phyloP scores from a whole-genome alignment of 2,797 vertebrate genomes.

The Bothrops alternatus region DNA sequence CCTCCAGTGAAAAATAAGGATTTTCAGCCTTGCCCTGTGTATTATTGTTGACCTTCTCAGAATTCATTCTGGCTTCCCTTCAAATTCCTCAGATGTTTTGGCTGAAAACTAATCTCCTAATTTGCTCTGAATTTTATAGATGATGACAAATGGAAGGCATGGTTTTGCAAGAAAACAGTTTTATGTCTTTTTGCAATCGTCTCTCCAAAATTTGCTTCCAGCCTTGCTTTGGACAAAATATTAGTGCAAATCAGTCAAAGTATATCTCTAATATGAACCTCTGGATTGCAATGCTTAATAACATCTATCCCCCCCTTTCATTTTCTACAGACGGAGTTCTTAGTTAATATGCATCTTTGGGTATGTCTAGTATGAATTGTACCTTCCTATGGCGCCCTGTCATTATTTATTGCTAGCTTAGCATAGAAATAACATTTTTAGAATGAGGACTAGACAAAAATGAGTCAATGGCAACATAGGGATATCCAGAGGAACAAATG shows the following conservation, averaged over 20 bases:
- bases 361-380: constrained; percentile 57
- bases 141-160: not conserved
- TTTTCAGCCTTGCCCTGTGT: not conserved
- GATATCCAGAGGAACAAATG: constrained; percentile 24
- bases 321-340: not conserved
- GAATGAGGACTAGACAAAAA: constrained; percentile 48
- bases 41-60: not conserved
- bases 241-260: not conserved
- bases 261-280: not conserved
- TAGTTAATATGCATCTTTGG: constrained; percentile 55
- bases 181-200: not conserved
- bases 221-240: not conserved
- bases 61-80: not conserved
- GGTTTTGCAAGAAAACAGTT: not conserved
- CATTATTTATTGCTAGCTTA: constrained; percentile 54
- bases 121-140: not conserved
- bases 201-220: not conserved
- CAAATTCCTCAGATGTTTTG: not conserved
- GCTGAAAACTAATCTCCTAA: not conserved
- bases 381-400: constrained; percentile 41
- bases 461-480: constrained; percentile 27
- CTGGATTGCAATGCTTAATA: not conserved
- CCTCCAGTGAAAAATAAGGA: not conserved
- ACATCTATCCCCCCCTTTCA: not conserved
- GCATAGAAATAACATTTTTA: constrained; percentile 45